phyloP scores from a whole-genome alignment of 2,113 vertebrate species.

The Malurus elegans region DNA sequence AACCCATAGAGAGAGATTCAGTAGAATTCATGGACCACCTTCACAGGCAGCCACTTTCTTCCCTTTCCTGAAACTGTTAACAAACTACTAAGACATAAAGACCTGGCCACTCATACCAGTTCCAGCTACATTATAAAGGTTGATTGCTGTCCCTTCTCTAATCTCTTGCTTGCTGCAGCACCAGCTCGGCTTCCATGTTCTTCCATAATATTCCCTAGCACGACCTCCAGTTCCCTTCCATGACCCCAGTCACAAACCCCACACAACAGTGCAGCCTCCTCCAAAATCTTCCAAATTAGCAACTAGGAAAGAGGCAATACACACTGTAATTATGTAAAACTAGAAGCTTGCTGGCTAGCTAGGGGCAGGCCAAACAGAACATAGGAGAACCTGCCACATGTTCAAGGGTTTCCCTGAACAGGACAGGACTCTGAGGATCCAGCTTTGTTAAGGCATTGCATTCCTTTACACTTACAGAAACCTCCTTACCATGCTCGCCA shows the following conservation, averaged over 20 bases:
- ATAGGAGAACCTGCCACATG: fast-evolving
- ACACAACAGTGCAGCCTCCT: background rate
- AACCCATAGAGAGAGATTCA: background rate
- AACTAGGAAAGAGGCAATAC: background rate
- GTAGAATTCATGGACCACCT: background rate
- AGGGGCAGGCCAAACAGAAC: background rate
- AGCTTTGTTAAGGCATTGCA: background rate
- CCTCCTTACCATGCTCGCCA: background rate
- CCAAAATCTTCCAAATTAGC: background rate
- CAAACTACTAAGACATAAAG: background rate
- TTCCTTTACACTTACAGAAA: background rate
- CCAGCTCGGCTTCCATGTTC: background rate
- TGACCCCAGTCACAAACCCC: background rate
- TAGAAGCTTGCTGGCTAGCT: background rate
- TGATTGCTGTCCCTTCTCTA: background rate
- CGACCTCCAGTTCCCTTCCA: background rate
- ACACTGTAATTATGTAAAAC: background rate
- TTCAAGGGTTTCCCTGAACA: background rate
- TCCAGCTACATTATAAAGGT: background rate
- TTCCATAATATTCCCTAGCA: background rate
- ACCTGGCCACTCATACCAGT: background rate
- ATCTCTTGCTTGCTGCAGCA: background rate
- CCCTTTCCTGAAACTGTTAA: background rate
- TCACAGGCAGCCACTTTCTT: background rate
- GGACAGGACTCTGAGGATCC: background rate